Evolutionary conservation across 2,797 vertebrate genomes (phyloP).

Genomic region (Aselliscus stoliczkanus): DNA sequence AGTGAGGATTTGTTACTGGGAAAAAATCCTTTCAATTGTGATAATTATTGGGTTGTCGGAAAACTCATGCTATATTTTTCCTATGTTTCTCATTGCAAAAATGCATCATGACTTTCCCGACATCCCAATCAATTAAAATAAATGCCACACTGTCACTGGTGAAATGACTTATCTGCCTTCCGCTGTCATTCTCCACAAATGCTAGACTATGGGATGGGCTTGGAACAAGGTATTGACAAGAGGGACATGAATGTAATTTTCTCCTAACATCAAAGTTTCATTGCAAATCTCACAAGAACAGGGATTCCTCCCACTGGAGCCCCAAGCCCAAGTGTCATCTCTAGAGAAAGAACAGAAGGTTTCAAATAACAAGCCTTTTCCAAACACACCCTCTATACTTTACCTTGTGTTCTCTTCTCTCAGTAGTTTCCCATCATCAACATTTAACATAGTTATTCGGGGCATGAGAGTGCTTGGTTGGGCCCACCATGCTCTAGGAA

Average conservation of each 20-base stretch:
- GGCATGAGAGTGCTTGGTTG: neutral
- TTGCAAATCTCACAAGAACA: neutral
- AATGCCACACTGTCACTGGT: neutral
- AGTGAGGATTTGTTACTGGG: neutral
- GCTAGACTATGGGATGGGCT: neutral
- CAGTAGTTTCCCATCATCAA: neutral
- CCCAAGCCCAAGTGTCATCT: neutral
- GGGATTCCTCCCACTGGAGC: neutral
- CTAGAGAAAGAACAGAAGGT: neutral
- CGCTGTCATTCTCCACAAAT: neutral
- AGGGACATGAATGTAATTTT: neutral
- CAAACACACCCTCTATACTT: neutral
- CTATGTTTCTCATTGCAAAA: too few relatives aligned
- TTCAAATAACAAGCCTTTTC: neutral
- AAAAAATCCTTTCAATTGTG: neutral
- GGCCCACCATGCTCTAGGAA: neutral
- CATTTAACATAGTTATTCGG: neutral
- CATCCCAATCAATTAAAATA: conserved; percentile 18
- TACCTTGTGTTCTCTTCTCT: neutral
- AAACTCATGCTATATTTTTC: too few relatives aligned
- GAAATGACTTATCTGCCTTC: neutral
- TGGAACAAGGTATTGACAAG: neutral
- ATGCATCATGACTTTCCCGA: too few relatives aligned
- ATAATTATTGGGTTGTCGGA: too few relatives aligned
- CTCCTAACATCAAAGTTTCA: neutral